These are phyloP conservation scores for Caenorhabditis sinica DNA, from an alignment of 2,888 invertebrate genomes.

Conservation along the genomic window DNA sequence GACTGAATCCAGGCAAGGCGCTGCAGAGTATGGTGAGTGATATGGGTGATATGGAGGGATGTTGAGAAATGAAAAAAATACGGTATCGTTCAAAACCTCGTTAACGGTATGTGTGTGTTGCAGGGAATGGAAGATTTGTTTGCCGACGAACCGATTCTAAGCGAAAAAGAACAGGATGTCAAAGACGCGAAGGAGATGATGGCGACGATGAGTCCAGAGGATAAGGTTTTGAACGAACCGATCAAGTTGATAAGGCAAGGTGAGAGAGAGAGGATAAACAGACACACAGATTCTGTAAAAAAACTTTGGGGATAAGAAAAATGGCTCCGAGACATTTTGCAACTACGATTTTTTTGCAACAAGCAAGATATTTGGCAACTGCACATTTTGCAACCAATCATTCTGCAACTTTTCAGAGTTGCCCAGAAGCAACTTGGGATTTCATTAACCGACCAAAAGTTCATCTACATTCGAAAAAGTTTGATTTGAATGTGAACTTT, in stretches of 20 bases:
- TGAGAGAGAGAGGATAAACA: not conserved
- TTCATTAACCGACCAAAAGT: too few relatives aligned
- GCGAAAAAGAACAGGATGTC: constrained; percentile 64
- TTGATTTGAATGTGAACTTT: too few relatives aligned
- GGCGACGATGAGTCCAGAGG: constrained; percentile 66
- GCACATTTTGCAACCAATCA: too few relatives aligned
- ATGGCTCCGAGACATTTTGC: too few relatives aligned
- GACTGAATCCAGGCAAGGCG: constrained; percentile 61
- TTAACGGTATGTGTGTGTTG: constrained; percentile 9
- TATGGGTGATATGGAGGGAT: too few relatives aligned
- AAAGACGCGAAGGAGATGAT: constrained; percentile 55
- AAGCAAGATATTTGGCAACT: too few relatives aligned
- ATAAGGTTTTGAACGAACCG: constrained; percentile 71
- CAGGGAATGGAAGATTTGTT: constrained; percentile 67
- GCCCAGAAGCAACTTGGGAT: too few relatives aligned
- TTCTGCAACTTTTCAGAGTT: too few relatives aligned
- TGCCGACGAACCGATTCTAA: constrained; percentile 66
- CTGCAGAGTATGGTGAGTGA: constrained; percentile 58
- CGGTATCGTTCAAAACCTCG: not conserved
- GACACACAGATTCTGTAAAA: not conserved
- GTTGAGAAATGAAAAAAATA: too few relatives aligned
- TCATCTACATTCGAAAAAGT: too few relatives aligned
- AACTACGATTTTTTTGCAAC: too few relatives aligned
- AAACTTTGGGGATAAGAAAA: not conserved
- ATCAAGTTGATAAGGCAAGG: constrained; percentile 80